phyloP scores from a whole-genome alignment of 2,888 invertebrate genomes.

The Glyphotaelius pellucidus region DNA sequence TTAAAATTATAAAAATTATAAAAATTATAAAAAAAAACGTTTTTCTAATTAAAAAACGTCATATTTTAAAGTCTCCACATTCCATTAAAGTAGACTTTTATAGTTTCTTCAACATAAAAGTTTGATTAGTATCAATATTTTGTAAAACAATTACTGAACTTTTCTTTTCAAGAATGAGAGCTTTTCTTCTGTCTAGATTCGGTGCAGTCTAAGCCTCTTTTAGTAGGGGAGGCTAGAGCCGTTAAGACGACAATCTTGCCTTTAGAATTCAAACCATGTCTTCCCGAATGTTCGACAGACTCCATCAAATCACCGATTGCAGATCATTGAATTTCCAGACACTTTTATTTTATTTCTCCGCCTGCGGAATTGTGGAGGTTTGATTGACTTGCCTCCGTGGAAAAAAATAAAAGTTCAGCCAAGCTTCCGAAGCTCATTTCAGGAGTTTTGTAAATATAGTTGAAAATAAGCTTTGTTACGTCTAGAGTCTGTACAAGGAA shows the following conservation, averaged over 20 bases:
- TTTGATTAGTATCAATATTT: not conserved
- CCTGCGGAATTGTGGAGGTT: slow-evolving; percentile 26
- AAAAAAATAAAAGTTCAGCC: not conserved
- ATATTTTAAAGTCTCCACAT: not conserved
- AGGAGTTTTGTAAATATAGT: not conserved
- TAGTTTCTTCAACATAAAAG: too few relatives aligned
- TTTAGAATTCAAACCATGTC: slow-evolving; percentile 58
- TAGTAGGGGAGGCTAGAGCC: slow-evolving; percentile 38
- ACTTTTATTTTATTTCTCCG: slow-evolving; percentile 43
- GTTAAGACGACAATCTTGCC: slow-evolving; percentile 52
- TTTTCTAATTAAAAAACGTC: not conserved
- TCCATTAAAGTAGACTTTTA: not conserved
- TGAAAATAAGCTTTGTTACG: slow-evolving; percentile 4
- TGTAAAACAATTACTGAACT: not conserved
- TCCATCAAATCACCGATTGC: slow-evolving; percentile 56
- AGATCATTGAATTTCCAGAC: slow-evolving; percentile 54
- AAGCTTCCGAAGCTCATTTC: not conserved
- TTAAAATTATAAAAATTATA: not conserved
- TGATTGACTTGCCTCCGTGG: slow-evolving; percentile 10
- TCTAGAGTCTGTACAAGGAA: not conserved
- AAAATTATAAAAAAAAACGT: too few relatives aligned
- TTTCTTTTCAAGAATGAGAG: not conserved
- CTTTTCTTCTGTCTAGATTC: slow-evolving; percentile 23
- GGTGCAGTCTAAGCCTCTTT: slow-evolving; percentile 37
- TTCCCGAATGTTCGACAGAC: slow-evolving; percentile 44